Evolutionary conservation across 2,888 invertebrate genomes (phyloP).

Genomic region (Carpatolechia fugitivella): DNA sequence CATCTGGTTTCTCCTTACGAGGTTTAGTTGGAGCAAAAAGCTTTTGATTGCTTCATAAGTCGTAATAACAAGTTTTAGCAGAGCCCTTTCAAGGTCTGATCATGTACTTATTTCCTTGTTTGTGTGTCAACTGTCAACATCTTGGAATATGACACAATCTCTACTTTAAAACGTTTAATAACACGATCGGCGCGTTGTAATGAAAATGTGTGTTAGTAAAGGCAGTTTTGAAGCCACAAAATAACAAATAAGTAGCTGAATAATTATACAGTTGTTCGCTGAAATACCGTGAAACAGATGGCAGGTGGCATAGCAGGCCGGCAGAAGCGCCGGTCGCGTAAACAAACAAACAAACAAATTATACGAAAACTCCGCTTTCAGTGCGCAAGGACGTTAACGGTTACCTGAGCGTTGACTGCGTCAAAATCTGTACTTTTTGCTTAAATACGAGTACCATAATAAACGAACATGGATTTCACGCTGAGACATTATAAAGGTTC

Average conservation of each 20-base stretch:
- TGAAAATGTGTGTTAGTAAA: too few species aligned
- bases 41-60: constrained; percentile 8
- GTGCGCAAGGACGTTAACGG: constrained; percentile 39
- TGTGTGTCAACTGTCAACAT: neutral
- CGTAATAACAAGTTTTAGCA: constrained; percentile 10
- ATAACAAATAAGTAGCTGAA: neutral
- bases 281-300: constrained; percentile 1
- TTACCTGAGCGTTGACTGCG: constrained; percentile 35
- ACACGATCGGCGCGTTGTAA: neutral
- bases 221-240: too few species aligned
- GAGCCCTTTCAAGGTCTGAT: constrained; percentile 11
- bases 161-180: neutral
- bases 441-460: constrained; percentile 19
- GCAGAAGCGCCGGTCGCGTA: constrained; percentile 21
- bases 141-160: neutral
- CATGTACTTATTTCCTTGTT: constrained; percentile 11
- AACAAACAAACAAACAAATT: constrained; percentile 37
- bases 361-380: constrained; percentile 32
- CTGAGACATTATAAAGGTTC: constrained; percentile 18
- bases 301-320: neutral
- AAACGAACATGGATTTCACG: constrained; percentile 35
- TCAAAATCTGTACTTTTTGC: constrained; percentile 33
- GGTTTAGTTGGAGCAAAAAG: constrained; percentile 9
- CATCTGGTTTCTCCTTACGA: constrained; percentile 4
- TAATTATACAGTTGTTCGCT: neutral